Conservation (phyloP, 30 jellyfish, hydroid and myxozoan genomes). For the Pseudorhiza aurosa region DNA sequence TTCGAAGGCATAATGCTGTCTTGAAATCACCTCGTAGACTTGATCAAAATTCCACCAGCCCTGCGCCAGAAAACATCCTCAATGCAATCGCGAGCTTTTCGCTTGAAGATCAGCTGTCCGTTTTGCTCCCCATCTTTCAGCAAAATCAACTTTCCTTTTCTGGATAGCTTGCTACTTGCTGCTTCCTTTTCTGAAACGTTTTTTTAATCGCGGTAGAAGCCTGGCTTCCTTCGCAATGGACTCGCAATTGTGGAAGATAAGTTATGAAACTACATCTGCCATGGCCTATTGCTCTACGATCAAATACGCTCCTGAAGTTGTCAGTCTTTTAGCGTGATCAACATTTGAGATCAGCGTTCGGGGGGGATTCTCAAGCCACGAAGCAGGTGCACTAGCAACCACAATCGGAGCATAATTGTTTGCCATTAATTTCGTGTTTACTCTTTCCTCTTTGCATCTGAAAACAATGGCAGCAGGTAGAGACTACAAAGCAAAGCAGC, state of each 20-base stretch:
- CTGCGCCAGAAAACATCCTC: conserved; percentile 2
- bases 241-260: background rate
- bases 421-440: conserved; percentile 57
- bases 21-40: background rate
- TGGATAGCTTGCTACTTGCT: background rate
- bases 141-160: background rate
- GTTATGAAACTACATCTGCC: background rate
- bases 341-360: conserved; percentile 40
- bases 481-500: conserved; percentile 4
- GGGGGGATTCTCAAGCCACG: conserved; percentile 42
- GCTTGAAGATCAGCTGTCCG: conserved; percentile 55
- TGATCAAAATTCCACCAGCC: background rate
- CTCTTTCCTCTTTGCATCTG: conserved; percentile 56
- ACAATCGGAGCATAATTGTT: conserved; percentile 59
- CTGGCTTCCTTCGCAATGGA: background rate
- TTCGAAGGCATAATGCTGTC: conserved; percentile 48
- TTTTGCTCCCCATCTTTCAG: conserved; percentile 28
- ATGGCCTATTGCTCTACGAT: conserved; percentile 42
- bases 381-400: conserved; percentile 56
- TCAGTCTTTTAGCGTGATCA: conserved; percentile 73
- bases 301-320: conserved; percentile 58
- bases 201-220: background rate
- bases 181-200: background rate
- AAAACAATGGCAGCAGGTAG: conserved; percentile 53
- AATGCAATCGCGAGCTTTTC: conserved; percentile 15